These are phyloP conservation scores for Ganaspis sp. DNA, from an alignment of 1,140 invertebrate genomes.

Conservation along the genomic window DNA sequence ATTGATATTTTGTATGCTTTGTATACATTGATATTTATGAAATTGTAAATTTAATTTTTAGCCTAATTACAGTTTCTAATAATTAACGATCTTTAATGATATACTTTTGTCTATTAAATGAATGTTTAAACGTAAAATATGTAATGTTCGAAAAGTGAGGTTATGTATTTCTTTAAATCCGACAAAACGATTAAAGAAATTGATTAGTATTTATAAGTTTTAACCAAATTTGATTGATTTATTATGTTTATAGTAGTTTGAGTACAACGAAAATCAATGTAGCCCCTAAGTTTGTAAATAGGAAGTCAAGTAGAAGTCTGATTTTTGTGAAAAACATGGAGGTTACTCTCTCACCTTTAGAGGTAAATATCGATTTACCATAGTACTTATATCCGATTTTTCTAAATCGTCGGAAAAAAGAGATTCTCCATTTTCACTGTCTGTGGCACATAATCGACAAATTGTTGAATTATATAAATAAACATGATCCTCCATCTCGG, in stretches of 20 bases:
- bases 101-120: no score
- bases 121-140: constrained; percentile 28
- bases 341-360: constrained; percentile 78
- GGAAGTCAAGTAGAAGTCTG: constrained; percentile 81
- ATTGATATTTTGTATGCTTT: no score
- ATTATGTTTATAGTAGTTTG: constrained; percentile 20
- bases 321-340: constrained; percentile 40
- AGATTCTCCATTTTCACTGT: constrained; percentile 82
- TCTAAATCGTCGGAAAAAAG: constrained; percentile 79
- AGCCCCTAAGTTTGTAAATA: constrained; percentile 63
- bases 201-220: background rate
- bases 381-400: constrained; percentile 78
- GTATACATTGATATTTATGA: no score
- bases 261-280: constrained; percentile 65
- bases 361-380: constrained; percentile 84
- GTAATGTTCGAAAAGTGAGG: background rate
- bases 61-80: no score
- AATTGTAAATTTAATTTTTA: no score
- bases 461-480: constrained; percentile 81
- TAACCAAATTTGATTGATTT: background rate
- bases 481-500: constrained; percentile 65
- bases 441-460: constrained; percentile 84
- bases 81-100: no score
- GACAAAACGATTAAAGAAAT: background rate
- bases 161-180: background rate